Evolutionary conservation across 2,113 vertebrate species (phyloP).

Genomic region (Acanthochromis polyacanthus): DNA sequence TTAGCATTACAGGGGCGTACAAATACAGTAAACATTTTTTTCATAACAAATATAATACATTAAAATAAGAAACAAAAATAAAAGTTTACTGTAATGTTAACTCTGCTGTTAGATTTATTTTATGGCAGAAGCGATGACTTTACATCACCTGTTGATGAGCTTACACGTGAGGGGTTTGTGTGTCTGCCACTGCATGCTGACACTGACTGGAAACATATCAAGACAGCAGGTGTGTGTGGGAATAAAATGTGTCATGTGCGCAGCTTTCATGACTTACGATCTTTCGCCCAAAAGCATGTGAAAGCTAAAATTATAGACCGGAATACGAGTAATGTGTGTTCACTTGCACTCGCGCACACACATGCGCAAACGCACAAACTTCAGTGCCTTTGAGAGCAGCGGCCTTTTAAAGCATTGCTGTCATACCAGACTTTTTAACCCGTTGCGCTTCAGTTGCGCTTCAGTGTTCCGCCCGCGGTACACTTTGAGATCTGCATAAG

Average conservation of each 20-base stretch:
- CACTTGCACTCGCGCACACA: not conserved
- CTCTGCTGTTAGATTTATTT: not conserved
- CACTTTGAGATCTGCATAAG: no score
- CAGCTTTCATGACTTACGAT: conserved; percentile 26
- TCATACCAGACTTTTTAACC: conserved; percentile 63
- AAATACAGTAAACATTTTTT: not conserved
- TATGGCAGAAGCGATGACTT: not conserved
- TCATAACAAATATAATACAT: not conserved
- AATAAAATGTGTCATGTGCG: conserved; percentile 19
- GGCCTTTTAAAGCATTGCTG: conserved; percentile 45
- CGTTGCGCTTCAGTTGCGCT: no score
- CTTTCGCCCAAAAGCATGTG: not conserved
- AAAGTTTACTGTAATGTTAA: not conserved
- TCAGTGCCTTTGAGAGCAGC: conserved; percentile 1
- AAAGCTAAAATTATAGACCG: conserved; percentile 10
- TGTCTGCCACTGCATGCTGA: not conserved
- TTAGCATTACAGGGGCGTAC: not conserved
- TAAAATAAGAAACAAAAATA: not conserved
- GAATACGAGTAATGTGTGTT: not conserved
- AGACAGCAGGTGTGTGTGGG: conserved; percentile 17
- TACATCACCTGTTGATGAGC: conserved; percentile 5
- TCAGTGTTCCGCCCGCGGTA: no score
- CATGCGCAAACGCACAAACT: conserved; percentile 23
- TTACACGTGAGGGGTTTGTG: not conserved
- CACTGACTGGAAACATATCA: not conserved